Conservation (phyloP, 1,140 invertebrate genomes). For the Zophobas atratus region DNA sequence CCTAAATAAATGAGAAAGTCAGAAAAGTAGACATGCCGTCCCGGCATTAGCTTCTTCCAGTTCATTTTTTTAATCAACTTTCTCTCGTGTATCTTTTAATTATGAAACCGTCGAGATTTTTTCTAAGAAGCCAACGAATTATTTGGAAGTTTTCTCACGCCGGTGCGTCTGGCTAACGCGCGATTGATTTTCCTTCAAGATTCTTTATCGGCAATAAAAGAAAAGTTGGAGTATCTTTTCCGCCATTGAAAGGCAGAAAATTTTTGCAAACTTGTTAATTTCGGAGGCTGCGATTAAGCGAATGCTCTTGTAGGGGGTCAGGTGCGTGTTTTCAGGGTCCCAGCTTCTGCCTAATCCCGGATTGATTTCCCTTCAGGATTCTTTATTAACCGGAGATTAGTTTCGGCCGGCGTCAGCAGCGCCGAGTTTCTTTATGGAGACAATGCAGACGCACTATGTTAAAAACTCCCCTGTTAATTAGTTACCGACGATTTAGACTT, state of each 20-base stretch:
- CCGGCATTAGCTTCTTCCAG: background rate
- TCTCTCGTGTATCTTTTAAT: conserved; percentile 19
- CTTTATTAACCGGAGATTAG: conserved; percentile 49
- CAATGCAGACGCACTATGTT: background rate
- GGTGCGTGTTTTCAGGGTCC: conserved; percentile 10
- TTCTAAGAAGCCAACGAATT: conserved; percentile 16
- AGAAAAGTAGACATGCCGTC: conserved; percentile 2
- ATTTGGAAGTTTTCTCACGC: conserved; percentile 39
- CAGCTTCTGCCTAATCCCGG: conserved; percentile 23
- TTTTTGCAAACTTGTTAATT: conserved; percentile 37
- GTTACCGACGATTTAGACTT: too few species aligned
- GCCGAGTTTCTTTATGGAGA: background rate
- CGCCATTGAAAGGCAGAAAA: background rate
- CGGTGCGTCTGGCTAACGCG: conserved; percentile 26
- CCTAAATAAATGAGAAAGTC: conserved; percentile 25
- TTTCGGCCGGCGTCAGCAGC: conserved; percentile 11
- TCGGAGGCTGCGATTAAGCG: conserved; percentile 6
- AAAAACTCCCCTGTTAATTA: too few species aligned
- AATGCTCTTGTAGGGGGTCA: conserved; percentile 13
- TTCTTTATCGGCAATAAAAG: conserved; percentile 40
- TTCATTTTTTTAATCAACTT: conserved; percentile 28
- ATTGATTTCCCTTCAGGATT: conserved; percentile 47
- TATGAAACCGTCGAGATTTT: conserved; percentile 33
- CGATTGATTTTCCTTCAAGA: conserved; percentile 40
- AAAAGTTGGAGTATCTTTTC: conserved; percentile 19